phyloP scores from a whole-genome alignment of 2,888 invertebrate species.

The Terebella lapidaria region DNA sequence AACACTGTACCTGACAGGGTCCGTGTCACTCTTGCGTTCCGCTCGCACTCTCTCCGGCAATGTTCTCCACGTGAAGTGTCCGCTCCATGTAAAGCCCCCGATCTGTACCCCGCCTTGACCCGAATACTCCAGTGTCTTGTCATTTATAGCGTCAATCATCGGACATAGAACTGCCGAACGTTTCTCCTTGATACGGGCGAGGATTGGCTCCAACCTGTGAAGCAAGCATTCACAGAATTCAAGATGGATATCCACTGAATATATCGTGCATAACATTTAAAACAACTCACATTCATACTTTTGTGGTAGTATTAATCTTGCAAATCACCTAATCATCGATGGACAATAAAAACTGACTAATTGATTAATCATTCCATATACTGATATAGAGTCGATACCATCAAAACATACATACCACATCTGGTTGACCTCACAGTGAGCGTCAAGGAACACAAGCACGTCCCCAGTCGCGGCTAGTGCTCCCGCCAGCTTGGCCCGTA shows the following conservation, averaged over 20 bases:
- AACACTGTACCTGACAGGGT: conserved; percentile 50
- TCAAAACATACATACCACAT: conserved; percentile 35
- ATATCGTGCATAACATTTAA: too few species aligned
- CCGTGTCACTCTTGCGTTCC: conserved; percentile 23
- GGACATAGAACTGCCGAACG: conserved; percentile 80
- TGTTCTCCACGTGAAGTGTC: conserved; percentile 81
- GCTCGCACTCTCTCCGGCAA: conserved; percentile 36
- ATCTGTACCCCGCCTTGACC: conserved; percentile 42
- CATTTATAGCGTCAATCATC: conserved; percentile 90
- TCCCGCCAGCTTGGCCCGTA: conserved; percentile 82
- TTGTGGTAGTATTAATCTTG: too few species aligned
- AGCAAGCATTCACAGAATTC: not conserved
- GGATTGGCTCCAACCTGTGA: conserved; percentile 73
- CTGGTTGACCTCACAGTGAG: conserved; percentile 51
- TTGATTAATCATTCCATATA: too few species aligned
- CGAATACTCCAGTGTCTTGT: conserved; percentile 62
- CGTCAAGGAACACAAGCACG: conserved; percentile 52
- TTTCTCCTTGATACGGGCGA: conserved; percentile 77
- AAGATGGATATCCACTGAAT: not conserved
- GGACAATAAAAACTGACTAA: too few species aligned
- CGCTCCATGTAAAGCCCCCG: conserved; percentile 58
- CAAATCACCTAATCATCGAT: too few species aligned
- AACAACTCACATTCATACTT: too few species aligned
- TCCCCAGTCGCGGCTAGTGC: conserved; percentile 68
- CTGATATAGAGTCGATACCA: too few species aligned